Conservation (phyloP, 1,140 invertebrate genomes). For the Papilio machaon region DNA sequence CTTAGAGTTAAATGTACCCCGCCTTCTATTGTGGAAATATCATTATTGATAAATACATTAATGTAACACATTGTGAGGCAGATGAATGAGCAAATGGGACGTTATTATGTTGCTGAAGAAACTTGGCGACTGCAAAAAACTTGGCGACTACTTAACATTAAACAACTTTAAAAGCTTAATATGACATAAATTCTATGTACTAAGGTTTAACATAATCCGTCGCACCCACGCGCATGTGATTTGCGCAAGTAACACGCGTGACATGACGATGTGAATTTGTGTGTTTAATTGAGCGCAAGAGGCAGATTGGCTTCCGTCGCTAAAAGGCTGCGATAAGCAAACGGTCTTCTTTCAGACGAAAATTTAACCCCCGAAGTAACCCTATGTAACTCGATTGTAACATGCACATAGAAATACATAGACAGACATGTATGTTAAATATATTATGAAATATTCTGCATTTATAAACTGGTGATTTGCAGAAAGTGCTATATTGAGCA, state of each 20-base stretch:
- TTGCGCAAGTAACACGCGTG: not conserved
- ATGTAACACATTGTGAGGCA: not conserved
- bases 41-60: not conserved
- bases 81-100: not conserved
- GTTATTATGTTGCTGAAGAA: not conserved
- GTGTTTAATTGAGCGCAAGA: conserved; percentile 18
- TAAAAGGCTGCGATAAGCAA: conserved; percentile 11
- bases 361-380: conserved; percentile 1
- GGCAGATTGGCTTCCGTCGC: conserved; percentile 14
- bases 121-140: not conserved
- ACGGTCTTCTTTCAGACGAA: not conserved
- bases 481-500: too few relatives aligned
- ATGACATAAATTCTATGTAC: not conserved
- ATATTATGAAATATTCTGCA: not conserved
- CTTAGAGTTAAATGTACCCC: not conserved
- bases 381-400: not conserved
- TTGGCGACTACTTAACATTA: not conserved
- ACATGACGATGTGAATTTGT: conserved; percentile 14
- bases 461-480: not conserved
- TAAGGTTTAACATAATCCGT: not conserved
- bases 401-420: not conserved
- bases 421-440: not conserved
- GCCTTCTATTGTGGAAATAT: not conserved
- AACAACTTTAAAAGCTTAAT: not conserved
- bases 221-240: not conserved